phyloP scores from a whole-genome alignment of 2,888 invertebrate genomes.

The Ennomos fuscantarius region DNA sequence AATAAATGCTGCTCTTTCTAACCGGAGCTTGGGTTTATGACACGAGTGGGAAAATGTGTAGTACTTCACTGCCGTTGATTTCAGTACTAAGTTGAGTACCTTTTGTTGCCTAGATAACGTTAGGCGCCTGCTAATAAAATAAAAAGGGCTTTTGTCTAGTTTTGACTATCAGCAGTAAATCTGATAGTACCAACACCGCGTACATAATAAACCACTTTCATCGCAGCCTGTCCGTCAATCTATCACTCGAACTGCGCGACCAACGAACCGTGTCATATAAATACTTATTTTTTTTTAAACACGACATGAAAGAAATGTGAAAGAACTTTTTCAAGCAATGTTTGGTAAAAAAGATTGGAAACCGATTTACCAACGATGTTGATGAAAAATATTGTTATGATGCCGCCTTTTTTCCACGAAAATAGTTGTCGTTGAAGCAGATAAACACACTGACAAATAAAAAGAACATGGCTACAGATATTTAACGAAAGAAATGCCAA shows the following conservation, averaged over 20 bases:
- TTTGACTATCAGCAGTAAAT: not conserved
- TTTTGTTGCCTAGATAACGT: too few species aligned
- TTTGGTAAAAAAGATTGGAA: constrained; percentile 3
- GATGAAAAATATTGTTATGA: constrained; percentile 2
- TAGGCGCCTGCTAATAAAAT: too few species aligned
- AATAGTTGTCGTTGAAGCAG: too few species aligned
- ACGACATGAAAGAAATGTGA: constrained; percentile 1
- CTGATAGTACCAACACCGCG: not conserved
- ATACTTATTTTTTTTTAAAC: constrained; percentile 3
- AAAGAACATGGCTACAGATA: too few species aligned
- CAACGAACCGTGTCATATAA: constrained; percentile 9
- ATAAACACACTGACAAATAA: too few species aligned
- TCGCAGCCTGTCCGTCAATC: constrained; percentile 9
- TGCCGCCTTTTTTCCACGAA: too few species aligned
- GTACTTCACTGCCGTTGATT: too few species aligned
- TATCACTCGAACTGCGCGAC: not conserved
- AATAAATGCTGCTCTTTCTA: constrained; percentile 19
- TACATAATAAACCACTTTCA: constrained; percentile 20
- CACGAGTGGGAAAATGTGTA: constrained; percentile 6
- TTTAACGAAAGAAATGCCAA: too few species aligned
- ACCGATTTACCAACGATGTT: constrained; percentile 2
- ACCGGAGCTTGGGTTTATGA: constrained; percentile 26
- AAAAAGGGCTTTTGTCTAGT: too few species aligned
- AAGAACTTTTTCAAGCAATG: not conserved
- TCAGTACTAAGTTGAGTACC: too few species aligned